Conservation (phyloP, 2,113 vertebrate genomes). For the Tragelaphus buxtoni region DNA sequence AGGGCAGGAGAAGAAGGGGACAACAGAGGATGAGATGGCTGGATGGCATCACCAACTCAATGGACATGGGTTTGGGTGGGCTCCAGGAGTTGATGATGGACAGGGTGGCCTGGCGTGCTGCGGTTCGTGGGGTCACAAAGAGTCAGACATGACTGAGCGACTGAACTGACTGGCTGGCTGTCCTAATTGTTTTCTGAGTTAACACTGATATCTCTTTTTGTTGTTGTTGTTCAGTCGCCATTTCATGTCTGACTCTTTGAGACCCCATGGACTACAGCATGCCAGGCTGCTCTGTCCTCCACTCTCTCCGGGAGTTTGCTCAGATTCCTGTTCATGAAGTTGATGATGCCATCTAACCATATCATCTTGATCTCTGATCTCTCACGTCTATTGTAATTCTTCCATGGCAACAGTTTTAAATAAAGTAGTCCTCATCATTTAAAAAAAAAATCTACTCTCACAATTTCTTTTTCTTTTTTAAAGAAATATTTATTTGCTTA, state of each 20-base stretch:
- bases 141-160: fast-evolving
- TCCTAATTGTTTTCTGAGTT: not conserved
- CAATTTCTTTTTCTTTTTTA: not conserved
- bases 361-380: not conserved
- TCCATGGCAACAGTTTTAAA: not conserved
- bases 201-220: not conserved
- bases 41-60: too few relatives aligned
- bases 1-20: too few relatives aligned
- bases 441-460: not conserved
- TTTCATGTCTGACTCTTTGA: not conserved
- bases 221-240: not conserved
- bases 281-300: not conserved
- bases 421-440: not conserved
- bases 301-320: not conserved
- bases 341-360: not conserved
- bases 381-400: not conserved
- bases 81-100: too few relatives aligned
- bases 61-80: too few relatives aligned
- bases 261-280: not conserved
- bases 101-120: too few relatives aligned
- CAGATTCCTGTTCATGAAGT: not conserved
- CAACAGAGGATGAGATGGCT: too few relatives aligned
- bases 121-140: too few relatives aligned
- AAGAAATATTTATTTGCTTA: not conserved
- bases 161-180: too few relatives aligned